A percentile compares a stretch with the other conserved stretches of the same genome.
These are phyloP conservation scores for Vidua chalybeata DNA, from an alignment of 2,113 vertebrate genomes.

Conservation along the genomic window DNA sequence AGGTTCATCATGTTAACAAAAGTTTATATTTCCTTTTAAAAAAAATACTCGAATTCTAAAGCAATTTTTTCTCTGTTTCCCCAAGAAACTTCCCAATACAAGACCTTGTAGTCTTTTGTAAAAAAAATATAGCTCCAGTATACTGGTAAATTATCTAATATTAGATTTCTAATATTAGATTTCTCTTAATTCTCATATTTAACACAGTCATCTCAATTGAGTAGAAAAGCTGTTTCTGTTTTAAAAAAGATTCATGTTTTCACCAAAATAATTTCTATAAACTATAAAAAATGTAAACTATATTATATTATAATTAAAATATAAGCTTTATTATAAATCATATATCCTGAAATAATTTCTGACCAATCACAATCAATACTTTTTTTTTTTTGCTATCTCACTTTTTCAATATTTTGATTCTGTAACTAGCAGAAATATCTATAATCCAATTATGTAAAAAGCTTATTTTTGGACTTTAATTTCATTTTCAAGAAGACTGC, in stretches of 20 bases:
- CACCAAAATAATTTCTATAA: not conserved
- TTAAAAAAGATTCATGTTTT: not conserved
- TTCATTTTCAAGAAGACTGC: not conserved
- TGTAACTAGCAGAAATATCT: not conserved
- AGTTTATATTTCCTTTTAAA: not conserved
- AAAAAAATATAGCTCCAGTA: not conserved
- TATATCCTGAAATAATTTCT: not conserved
- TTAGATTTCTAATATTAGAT: not conserved
- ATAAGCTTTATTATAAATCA: not conserved
- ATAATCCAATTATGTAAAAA: not conserved
- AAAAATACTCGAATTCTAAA: not conserved
- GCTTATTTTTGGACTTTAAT: not conserved
- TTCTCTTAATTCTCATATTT: not conserved
- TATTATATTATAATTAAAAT: not conserved
- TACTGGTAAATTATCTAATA: not conserved
- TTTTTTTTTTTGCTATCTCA: not conserved
- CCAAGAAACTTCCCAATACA: not conserved
- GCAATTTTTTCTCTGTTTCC: not conserved
- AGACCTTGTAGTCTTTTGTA: not conserved
- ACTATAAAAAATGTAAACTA: not conserved
- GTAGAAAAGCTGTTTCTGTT: not conserved
- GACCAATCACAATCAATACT: not conserved
- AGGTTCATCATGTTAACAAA: not conserved
- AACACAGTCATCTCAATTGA: not conserved
- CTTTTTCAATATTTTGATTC: not conserved